These are phyloP conservation scores for Clinocottus analis DNA, from an alignment of 2,113 vertebrate species.

Conservation along the genomic window DNA sequence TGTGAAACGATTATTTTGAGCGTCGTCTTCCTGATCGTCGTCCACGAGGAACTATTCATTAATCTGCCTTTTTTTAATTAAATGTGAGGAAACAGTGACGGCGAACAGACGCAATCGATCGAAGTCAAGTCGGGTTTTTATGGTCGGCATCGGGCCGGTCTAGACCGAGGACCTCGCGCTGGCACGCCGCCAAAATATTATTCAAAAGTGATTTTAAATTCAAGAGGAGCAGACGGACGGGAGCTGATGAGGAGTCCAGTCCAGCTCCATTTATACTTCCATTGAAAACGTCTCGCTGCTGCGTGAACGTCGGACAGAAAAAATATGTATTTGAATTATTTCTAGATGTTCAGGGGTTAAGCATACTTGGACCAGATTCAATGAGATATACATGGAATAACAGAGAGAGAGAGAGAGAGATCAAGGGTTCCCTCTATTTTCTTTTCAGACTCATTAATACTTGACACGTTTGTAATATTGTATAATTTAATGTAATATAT, in stretches of 20 bases:
- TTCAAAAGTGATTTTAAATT: background rate
- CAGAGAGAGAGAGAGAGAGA: background rate
- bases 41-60: no score
- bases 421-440: background rate
- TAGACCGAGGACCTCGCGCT: background rate
- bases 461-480: background rate
- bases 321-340: background rate
- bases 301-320: background rate
- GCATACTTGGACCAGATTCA: background rate
- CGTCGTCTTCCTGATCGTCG: background rate
- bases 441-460: background rate
- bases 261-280: no score
- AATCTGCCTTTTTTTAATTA: background rate
- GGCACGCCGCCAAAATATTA: background rate
- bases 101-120: background rate
- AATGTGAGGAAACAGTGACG: background rate
- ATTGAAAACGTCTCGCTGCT: no score
- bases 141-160: no score
- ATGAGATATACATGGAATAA: slow-evolving; percentile 3
- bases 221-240: background rate
- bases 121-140: background rate
- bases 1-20: background rate
- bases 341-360: slow-evolving; percentile 4
- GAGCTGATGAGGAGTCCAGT: no score
- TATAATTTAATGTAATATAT: background rate